Evolutionary conservation across 2,797 vertebrate genomes (phyloP), one percentile per base, ranked within the genome.

Genomic region (Dendrocincla fuliginosa): DNA sequence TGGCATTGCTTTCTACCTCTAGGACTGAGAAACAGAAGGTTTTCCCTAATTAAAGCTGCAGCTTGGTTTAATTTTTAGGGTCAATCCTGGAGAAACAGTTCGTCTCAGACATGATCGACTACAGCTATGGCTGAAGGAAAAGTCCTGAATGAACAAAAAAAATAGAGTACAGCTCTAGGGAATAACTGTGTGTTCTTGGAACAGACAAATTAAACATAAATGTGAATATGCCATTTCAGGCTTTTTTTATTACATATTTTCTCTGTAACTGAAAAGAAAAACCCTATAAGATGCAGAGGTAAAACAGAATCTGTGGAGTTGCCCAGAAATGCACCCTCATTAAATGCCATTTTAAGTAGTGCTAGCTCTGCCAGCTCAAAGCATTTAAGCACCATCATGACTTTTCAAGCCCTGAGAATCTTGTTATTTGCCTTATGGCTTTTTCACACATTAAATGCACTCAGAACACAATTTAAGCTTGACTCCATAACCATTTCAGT

Each of bases 341-440:
- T 95, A 95, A 93, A 90, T 94, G 92, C 42, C 90, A 94, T 79
- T 95, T 94, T 84, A 95, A 96, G 53, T 47, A 93, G 49, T 37
- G 20, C 23, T 84, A 77, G 52, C 70, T 77, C 82, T 95, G 85
- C 88, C 89, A 96, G 91, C 91, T 93, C 59, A 82, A 88, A 87
- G 15, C 11, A 6, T 92, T 96, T 93, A 89, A 94, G 71, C 50
- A 94, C 57, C 79, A 93, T 88, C 70, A 82, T 88, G 95, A 96
- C 93, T 97, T 95, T 69, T 93, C 91, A 87, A 93, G 80, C 85
- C 91, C 89, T 13, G 53, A 89, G 68, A 95, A 95, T 94, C 70
- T 93, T 89, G 89, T 87, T 88, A 93, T 94, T 95, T 96, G 90
- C 91, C 90, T 95, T 95, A 95, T 90, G 91, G 87, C 87, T 95